These are phyloP conservation scores for Sitophilus oryzae DNA, from an alignment of 1,140 invertebrate species.

Conservation along the genomic window DNA sequence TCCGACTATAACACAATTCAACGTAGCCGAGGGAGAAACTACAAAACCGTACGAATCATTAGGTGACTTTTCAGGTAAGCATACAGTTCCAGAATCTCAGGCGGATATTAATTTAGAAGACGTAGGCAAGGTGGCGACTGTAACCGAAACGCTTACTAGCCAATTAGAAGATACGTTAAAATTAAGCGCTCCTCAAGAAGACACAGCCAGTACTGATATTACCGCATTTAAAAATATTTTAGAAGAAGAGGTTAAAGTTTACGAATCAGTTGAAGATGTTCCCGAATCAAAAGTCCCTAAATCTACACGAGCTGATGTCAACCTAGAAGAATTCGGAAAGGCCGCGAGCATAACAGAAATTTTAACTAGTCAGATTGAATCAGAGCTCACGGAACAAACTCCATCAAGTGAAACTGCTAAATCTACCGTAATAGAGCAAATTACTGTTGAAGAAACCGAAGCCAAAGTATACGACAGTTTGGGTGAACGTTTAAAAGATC, in stretches of 20 bases:
- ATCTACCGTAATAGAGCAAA: neutral
- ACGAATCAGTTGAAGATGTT: neutral
- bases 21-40: neutral
- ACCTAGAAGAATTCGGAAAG: slow-evolving; percentile 2
- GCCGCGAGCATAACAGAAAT: slow-evolving; percentile 1
- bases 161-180: slow-evolving; percentile 12
- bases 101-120: slow-evolving; percentile 18
- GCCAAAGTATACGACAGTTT: slow-evolving; percentile 1
- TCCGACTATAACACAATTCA: neutral
- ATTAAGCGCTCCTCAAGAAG: neutral
- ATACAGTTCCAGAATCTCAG: neutral
- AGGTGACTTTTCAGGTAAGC: neutral
- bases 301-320: neutral
- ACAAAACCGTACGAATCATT: neutral
- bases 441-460: neutral
- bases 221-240: neutral
- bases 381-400: neutral
- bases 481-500: neutral
- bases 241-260: slow-evolving; percentile 7
- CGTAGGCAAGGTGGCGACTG: slow-evolving; percentile 5
- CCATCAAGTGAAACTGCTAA: neutral
- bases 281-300: neutral
- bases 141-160: slow-evolving; percentile 12
- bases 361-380: neutral
- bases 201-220: neutral